Percentiles rank a stretch among this genome's conserved stretches.
phyloP scores from a whole-genome alignment of 2,797 vertebrate species.

The Columba guinea region DNA sequence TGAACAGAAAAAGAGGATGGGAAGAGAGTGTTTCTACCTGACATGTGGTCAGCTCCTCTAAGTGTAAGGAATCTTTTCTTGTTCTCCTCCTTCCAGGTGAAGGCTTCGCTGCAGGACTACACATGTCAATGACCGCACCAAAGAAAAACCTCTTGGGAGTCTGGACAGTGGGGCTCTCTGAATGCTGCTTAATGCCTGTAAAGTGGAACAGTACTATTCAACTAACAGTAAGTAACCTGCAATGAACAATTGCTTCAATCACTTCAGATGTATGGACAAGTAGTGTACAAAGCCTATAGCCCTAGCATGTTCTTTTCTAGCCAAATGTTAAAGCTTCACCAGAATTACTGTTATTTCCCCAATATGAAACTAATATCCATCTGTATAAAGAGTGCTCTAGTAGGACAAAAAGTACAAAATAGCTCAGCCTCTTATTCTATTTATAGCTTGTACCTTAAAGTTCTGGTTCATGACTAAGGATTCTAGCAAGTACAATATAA shows the following conservation, averaged over 20 bases:
- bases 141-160: conserved; percentile 93
- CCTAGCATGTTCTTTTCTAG: neutral
- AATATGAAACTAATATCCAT: neutral
- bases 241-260: neutral
- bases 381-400: neutral
- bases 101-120: conserved; percentile 50
- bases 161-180: conserved; percentile 61
- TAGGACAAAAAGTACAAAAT: neutral
- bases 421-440: neutral
- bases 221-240: neutral
- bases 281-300: neutral
- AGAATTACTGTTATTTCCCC: neutral
- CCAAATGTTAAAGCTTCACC: neutral
- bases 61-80: conserved; percentile 63
- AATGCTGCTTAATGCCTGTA: conserved; percentile 29
- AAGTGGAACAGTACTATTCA: neutral
- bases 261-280: neutral
- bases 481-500: conserved; percentile 20
- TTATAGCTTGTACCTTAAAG: conserved; percentile 33
- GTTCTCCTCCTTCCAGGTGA: conserved; percentile 42
- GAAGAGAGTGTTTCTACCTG: conserved; percentile 77
- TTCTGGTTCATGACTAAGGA: conserved; percentile 32
- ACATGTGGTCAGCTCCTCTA: conserved; percentile 71
- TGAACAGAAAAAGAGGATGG: neutral
- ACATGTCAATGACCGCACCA: conserved; percentile 79